phyloP scores from a whole-genome alignment of 2,888 invertebrate genomes.

The Gerris lacustris region DNA sequence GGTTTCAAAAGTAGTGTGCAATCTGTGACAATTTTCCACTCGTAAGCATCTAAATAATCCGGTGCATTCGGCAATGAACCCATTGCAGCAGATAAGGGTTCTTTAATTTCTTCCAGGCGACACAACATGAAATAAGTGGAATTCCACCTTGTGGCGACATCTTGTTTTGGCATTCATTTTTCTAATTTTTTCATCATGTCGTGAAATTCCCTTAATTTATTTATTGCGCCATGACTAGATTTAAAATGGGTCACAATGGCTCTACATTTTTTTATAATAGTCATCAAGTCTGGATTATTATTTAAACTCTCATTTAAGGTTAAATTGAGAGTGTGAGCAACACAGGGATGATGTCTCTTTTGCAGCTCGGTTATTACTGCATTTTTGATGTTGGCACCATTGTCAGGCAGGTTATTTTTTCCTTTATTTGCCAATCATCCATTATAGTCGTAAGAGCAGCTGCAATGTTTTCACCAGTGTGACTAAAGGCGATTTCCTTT shows the following conservation, averaged over 20 bases:
- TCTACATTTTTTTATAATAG: neutral
- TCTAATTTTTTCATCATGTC: neutral
- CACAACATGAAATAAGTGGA: neutral
- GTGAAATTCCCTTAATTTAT: neutral
- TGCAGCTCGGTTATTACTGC: conserved; percentile 23
- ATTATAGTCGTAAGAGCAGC: conserved; percentile 7
- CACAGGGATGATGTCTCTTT: neutral
- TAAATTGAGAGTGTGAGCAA: neutral
- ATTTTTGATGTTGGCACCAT: conserved; percentile 31
- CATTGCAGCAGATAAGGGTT: neutral
- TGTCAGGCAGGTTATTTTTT: conserved; percentile 32
- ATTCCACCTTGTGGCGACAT: neutral
- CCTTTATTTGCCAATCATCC: conserved; percentile 28
- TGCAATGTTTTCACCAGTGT: neutral
- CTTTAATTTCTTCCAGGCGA: neutral
- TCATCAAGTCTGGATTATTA: neutral
- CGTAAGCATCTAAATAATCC: neutral
- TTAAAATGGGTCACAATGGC: neutral
- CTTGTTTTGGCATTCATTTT: neutral
- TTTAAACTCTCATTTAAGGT: neutral
- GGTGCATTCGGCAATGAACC: neutral
- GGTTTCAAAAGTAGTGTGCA: neutral
- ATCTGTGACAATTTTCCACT: neutral
- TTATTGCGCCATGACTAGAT: neutral
- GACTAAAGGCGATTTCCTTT: neutral